Base-by-base conservation (phyloP, 2,797 vertebrate genomes). In the Orestias chungarensis region DNA sequence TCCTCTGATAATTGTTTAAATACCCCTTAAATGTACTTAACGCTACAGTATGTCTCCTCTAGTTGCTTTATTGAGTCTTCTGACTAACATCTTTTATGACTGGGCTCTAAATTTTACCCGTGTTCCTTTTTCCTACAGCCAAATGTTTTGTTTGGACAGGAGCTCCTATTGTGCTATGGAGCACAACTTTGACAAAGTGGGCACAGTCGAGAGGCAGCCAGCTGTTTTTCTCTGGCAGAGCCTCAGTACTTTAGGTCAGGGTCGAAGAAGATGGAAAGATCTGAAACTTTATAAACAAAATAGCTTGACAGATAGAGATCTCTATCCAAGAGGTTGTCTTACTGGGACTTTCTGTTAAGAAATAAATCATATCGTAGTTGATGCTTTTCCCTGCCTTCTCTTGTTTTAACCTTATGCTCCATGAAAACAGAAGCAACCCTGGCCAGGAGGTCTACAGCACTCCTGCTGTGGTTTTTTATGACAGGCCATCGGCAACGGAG, bases 381-480 rank as follows among this genome's bases (percentile, higher is more conserved):
- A 46, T 25, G 35, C 57, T 75, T 69, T 6, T 54, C 50, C 42
- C 18, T 64, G 38, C 35, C 44, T 64, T 17, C 44, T 44, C 23
- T 33, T 71, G 70, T 70, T 74, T 68, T 74, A 42, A 38, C 62
- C 18, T 12, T 52, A 35, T 43, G 18, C 14, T 23, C 7, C 2
- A 43, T 23, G 44, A 43, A 54, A 57, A 66, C 35, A 38, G 2
- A 65, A 18, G 10, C 1, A 1, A 61, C 68, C 75, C 43, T 44
- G 35, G 66, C 71, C 76, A 52, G 14, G 29, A 66, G 75, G 59
- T 79, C 72, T 70, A 57, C 79, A 52, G 76, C 77, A 76, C 81
- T 82, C 81, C 83, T 80, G 80, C 50, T 67, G 64, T 27, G 71
- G 68, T 86, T 64, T 86, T 64, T 84, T 79, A 88, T 20, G 12